Base-by-base conservation (phyloP, 2,888 invertebrate genomes). In the Acanthopleura granulata region DNA sequence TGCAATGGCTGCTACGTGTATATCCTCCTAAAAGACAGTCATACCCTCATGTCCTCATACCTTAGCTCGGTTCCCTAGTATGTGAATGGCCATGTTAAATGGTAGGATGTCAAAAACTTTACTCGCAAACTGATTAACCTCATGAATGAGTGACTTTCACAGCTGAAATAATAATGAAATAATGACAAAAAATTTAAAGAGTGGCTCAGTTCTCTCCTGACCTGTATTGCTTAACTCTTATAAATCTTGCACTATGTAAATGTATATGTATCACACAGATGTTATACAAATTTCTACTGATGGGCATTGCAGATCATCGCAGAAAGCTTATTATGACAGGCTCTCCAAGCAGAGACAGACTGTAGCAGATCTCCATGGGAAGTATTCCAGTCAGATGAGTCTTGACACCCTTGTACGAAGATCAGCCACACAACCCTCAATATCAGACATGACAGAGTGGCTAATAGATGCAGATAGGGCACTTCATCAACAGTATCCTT, bases 361-460 rank as follows among this genome's bases (percentile, higher is more conserved):
- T n/a, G 75, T 79, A 62, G 71, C 78, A 49, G 62, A 61, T 27
- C 66, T 78, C 3, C 79, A 81, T 73, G 61, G 57, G 0, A 78
- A 75, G 62, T 62, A 71, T 25, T 73, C 66, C 30, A 62, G 40
- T 25, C 49, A 62, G 27, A 71, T 78, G 18, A 74, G 78, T 61
- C 40, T 80, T n/a, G 51, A 74, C n/a, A 57, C 62, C 3, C 66
- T 81, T 22, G 74, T 77, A 18, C 49, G 49, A 25, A 72, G 72
- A 62, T 79, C 80, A 16, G 70, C 78, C 27, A 76, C 73, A 3
- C 71, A 72, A 25, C 83, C 83, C 49, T 80, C 81, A 12, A 29
- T 80, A 25, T 73, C 81, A 69, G 82, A 82, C 49, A 79, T 82
- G 81, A 62, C 82, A 16, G 83, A 82, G 50, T 78, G 81, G 81